Conservation (phyloP, 2,797 vertebrate genomes). For the Cossypha dichroa region DNA sequence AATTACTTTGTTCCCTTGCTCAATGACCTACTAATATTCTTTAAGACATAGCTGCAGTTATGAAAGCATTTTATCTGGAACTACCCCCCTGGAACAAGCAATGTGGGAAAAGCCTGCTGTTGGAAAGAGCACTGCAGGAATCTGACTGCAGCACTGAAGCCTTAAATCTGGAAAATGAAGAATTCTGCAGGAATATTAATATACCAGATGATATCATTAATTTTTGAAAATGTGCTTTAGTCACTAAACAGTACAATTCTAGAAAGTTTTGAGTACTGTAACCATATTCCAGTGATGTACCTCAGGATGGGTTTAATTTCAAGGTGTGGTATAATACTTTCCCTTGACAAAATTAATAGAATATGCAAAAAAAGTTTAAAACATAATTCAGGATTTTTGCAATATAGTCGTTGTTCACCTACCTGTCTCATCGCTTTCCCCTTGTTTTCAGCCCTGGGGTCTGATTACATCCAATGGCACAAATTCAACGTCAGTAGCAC, state of each 20-base stretch:
- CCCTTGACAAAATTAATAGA: background rate
- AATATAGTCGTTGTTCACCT: background rate
- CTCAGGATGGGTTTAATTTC: background rate
- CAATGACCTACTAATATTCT: background rate
- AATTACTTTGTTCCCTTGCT: conserved; percentile 15
- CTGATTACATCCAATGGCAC: background rate
- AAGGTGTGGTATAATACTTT: background rate
- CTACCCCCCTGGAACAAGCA: background rate
- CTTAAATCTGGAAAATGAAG: background rate
- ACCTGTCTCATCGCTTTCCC: background rate
- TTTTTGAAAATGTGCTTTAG: background rate
- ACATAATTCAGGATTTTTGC: background rate
- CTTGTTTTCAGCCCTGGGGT: background rate
- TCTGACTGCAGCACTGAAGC: background rate
- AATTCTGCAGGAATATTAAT: background rate
- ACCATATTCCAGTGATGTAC: background rate
- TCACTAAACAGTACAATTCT: background rate
- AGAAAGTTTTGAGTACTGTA: background rate
- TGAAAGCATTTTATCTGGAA: background rate
- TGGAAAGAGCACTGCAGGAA: background rate
- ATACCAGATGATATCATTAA: background rate
- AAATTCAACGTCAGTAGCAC: background rate
- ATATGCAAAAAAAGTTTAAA: background rate
- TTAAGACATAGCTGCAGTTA: background rate
- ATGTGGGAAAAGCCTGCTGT: background rate